phyloP scores from a whole-genome alignment of 2,888 invertebrate species.

The Eupithecia inturbata region DNA sequence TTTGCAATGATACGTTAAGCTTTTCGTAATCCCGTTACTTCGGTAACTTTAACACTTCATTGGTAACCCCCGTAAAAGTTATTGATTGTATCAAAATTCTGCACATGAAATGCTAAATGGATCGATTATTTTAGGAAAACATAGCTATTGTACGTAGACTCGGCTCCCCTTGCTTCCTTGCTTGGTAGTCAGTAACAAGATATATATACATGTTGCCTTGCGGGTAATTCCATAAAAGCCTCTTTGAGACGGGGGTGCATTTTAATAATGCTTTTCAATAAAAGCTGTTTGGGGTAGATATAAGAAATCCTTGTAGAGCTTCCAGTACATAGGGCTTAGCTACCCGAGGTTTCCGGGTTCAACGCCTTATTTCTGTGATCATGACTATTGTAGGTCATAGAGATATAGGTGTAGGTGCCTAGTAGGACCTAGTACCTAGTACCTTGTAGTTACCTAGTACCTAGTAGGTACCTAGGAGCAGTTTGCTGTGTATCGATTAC shows the following conservation, averaged over 20 bases:
- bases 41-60: too few relatives aligned
- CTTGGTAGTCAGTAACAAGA: not conserved
- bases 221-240: conserved; percentile 65
- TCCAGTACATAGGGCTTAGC: not conserved
- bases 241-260: conserved; percentile 68
- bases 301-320: conserved; percentile 30
- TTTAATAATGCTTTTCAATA: conserved; percentile 62
- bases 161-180: not conserved
- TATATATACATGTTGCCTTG: not conserved
- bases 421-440: too few relatives aligned
- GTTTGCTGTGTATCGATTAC: too few relatives aligned
- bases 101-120: not conserved
- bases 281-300: conserved; percentile 35
- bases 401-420: too few relatives aligned
- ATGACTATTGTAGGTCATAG: not conserved
- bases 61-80: not conserved
- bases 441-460: too few relatives aligned
- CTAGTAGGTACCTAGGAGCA: too few relatives aligned
- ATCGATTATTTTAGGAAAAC: not conserved
- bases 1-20: too few relatives aligned
- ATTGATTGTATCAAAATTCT: not conserved
- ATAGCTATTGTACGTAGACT: not conserved
- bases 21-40: too few relatives aligned
- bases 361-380: not conserved
- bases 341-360: not conserved